These are phyloP conservation scores for Ceyx margarethae DNA, from an alignment of 2,113 vertebrate genomes.

Conservation along the genomic window DNA sequence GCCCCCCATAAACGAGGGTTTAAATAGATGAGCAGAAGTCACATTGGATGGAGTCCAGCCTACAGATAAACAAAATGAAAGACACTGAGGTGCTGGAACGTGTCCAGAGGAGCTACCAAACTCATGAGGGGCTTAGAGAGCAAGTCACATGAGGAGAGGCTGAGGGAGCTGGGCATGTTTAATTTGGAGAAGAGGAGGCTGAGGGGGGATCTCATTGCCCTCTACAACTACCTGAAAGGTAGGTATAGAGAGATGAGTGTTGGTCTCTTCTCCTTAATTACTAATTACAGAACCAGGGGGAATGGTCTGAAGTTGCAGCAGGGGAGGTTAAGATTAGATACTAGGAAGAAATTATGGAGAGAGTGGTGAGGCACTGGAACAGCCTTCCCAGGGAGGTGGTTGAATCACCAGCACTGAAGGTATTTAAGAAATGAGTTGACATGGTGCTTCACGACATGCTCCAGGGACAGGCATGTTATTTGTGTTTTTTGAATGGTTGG, in stretches of 20 bases:
- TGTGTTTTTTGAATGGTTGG: no score
- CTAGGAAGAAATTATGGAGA: no score
- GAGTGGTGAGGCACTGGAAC: no score
- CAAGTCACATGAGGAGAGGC: neutral
- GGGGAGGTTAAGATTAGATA: neutral
- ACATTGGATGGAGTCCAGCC: conserved; percentile 97
- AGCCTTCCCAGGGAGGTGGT: no score
- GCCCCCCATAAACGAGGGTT: no score
- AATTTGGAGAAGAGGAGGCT: neutral
- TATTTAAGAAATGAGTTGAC: no score
- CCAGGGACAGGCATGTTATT: no score
- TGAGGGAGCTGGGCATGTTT: neutral
- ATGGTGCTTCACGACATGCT: no score
- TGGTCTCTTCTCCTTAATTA: neutral
- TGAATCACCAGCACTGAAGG: no score
- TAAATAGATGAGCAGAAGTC: conserved; percentile 84
- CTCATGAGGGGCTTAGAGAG: neutral
- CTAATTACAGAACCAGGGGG: no score
- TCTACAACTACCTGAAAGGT: neutral
- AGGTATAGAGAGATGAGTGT: neutral
- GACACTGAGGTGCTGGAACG: neutral
- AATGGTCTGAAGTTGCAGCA: neutral
- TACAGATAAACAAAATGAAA: conserved; percentile 87
- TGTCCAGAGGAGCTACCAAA: neutral
- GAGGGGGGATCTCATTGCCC: neutral